Evolutionary conservation across 1,140 invertebrate species (phyloP).

Genomic region (Aphidius ervi): DNA sequence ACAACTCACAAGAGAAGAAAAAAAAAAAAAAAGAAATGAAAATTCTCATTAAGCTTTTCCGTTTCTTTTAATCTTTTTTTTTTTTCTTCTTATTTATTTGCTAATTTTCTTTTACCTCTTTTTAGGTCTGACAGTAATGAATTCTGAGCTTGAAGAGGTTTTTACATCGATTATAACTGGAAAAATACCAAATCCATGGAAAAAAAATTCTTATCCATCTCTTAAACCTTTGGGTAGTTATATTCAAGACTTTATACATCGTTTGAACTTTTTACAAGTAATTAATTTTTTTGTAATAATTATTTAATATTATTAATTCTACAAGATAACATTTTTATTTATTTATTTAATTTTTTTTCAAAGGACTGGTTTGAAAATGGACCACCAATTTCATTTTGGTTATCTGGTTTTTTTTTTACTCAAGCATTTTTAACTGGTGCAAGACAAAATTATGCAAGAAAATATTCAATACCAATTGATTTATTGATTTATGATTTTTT

Average conservation of each 20-base stretch:
- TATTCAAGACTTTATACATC: conserved; percentile 77
- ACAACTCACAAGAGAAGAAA: neutral
- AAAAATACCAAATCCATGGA: conserved; percentile 80
- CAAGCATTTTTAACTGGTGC: conserved; percentile 93
- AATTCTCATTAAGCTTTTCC: conserved; percentile 1
- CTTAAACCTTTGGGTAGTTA: conserved; percentile 89
- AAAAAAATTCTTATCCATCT: conserved; percentile 84
- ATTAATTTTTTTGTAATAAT: conserved; percentile 16
- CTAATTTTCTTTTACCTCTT: conserved; percentile 28
- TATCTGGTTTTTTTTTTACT: conserved; percentile 93
- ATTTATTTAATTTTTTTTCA: conserved; percentile 6
- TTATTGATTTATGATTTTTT: conserved; percentile 81
- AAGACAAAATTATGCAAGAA: conserved; percentile 89
- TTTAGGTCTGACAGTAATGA: conserved; percentile 77
- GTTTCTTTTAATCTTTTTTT: neutral
- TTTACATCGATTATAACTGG: conserved; percentile 79
- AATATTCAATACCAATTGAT: conserved; percentile 88
- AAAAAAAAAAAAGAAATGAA: neutral
- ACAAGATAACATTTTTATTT: neutral
- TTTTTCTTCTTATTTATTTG: neutral
- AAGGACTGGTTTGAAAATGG: conserved; percentile 81
- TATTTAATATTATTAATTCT: neutral
- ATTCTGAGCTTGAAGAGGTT: conserved; percentile 81
- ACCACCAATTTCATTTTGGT: conserved; percentile 80
- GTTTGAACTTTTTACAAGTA: conserved; percentile 77